Evolutionary conservation across 2,888 invertebrate genomes (phyloP).

Genomic region (Ornithoptera priamus): DNA sequence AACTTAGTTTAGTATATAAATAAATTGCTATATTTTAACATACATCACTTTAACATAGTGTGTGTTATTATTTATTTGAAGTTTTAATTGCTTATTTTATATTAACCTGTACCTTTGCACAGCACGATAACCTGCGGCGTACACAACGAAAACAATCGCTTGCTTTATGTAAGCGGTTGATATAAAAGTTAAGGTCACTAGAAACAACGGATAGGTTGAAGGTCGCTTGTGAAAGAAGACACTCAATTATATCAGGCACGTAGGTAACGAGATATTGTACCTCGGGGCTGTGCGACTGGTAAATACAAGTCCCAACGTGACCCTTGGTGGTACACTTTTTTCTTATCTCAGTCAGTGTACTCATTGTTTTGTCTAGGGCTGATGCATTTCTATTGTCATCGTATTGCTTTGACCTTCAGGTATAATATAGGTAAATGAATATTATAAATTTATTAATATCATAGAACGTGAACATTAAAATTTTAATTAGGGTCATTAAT

Average conservation of each 20-base stretch:
- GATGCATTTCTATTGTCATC: background rate
- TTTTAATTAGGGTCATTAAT: too few species aligned
- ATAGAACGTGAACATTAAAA: too few species aligned
- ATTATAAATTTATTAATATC: too few species aligned
- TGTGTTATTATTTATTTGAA: background rate
- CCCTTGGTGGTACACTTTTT: conserved; percentile 24
- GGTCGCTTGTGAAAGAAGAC: conserved; percentile 33
- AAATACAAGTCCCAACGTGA: conserved; percentile 12
- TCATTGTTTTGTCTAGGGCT: conserved; percentile 1
- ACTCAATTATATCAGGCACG: conserved; percentile 29
- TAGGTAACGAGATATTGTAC: conserved; percentile 16
- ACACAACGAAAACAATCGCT: conserved; percentile 17
- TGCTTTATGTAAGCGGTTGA: conserved; percentile 17
- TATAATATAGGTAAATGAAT: background rate
- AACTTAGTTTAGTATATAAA: too few species aligned
- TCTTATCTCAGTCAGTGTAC: conserved; percentile 16
- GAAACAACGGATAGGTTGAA: conserved; percentile 33
- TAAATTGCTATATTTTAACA: too few species aligned
- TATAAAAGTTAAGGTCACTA: conserved; percentile 30
- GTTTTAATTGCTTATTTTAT: background rate
- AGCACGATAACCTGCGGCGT: conserved; percentile 13
- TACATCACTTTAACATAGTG: background rate
- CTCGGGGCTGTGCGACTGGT: conserved; percentile 11
- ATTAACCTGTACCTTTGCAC: background rate
- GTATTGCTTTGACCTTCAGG: background rate